phyloP scores from a whole-genome alignment of 2,113 vertebrate species.

The Hippotragus niger region DNA sequence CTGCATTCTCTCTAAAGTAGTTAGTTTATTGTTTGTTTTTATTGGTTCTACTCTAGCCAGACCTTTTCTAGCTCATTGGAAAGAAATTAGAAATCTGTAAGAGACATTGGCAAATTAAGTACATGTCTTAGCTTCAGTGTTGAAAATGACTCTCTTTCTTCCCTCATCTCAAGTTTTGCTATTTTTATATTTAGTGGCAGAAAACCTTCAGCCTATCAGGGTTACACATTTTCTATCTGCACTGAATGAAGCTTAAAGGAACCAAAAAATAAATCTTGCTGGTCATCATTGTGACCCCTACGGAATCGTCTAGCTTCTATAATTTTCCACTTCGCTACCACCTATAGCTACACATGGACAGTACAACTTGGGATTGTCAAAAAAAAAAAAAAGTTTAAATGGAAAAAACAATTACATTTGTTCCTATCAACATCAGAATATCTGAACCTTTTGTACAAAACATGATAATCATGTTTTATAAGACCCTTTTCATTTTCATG shows the following conservation, averaged over 20 bases:
- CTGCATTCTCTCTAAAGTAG: not conserved
- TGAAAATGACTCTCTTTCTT: not conserved
- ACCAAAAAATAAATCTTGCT: constrained; percentile 45
- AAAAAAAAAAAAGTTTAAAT: not conserved
- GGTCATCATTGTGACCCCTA: not conserved
- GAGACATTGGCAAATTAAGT: not conserved
- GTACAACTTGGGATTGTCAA: not conserved
- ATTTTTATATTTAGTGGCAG: constrained; percentile 22
- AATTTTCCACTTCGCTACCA: constrained; percentile 48
- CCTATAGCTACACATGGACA: not conserved
- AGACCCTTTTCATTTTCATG: not conserved
- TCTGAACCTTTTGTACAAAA: constrained; percentile 7
- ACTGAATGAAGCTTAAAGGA: constrained; percentile 36
- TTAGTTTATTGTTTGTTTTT: not conserved
- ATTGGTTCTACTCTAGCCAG: not conserved
- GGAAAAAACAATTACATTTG: not conserved
- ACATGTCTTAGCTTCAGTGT: not conserved
- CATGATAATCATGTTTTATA: not conserved
- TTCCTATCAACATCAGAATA: constrained; percentile 22
- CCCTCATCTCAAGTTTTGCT: constrained; percentile 4
- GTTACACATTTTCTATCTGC: constrained; percentile 23
- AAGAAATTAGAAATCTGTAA: not conserved
- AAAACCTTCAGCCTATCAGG: constrained; percentile 22
- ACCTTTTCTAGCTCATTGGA: not conserved
- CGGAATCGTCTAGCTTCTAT: not conserved